Conservation (phyloP, 2,797 vertebrate species). For the Gobio occitaniae region DNA sequence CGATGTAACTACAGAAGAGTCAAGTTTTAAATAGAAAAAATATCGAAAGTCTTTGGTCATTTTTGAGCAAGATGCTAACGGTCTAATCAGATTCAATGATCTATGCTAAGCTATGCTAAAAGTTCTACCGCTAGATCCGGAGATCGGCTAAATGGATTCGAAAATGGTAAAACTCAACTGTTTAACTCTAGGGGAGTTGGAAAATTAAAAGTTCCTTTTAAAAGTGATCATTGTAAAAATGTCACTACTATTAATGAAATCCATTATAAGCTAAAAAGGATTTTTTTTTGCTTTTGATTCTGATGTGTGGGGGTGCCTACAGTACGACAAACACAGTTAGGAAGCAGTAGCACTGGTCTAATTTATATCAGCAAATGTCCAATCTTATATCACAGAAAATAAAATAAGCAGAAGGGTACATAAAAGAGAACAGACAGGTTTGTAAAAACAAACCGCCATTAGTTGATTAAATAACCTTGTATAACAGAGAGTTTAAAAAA, state of each 20-base stretch:
- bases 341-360: background rate
- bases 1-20: too few species aligned
- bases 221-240: background rate
- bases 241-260: background rate
- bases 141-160: too few species aligned
- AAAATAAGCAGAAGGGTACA: background rate
- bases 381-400: conserved; percentile 5
- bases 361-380: conserved; percentile 3
- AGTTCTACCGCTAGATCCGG: too few species aligned
- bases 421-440: conserved; percentile 1
- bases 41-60: too few species aligned
- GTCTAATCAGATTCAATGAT: too few species aligned
- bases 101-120: too few species aligned
- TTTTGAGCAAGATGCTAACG: too few species aligned
- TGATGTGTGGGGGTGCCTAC: background rate
- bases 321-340: background rate
- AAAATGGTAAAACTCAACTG: too few species aligned
- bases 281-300: background rate
- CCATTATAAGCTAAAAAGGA: background rate
- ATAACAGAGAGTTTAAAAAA: conserved; percentile 16
- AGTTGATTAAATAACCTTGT: conserved; percentile 16
- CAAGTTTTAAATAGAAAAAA: too few species aligned
- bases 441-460: background rate
- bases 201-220: background rate
- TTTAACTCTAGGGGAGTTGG: too few species aligned